Percentiles rank a stretch among this genome's conserved stretches.
These are phyloP conservation scores for Ganaspis brasiliensis DNA, from an alignment of 2,888 invertebrate species.

Conservation along the genomic window DNA sequence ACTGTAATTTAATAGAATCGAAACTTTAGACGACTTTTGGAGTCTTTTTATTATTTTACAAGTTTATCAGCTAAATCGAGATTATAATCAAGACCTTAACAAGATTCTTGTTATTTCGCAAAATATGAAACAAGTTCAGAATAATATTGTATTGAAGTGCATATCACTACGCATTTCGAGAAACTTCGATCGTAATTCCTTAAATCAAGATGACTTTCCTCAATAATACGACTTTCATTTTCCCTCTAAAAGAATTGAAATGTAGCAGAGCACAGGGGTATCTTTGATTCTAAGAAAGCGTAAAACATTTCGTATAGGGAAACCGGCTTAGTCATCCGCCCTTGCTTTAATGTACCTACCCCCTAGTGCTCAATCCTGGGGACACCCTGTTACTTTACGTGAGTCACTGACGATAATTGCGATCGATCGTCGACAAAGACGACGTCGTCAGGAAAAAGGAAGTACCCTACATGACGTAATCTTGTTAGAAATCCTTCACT, in stretches of 20 bases:
- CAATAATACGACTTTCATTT: background rate
- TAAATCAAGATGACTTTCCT: too few relatives aligned
- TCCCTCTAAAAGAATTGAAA: conserved; percentile 53
- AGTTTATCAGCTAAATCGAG: too few relatives aligned
- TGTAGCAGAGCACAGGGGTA: conserved; percentile 8
- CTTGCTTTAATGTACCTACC: conserved; percentile 56
- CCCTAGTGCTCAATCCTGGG: conserved; percentile 56
- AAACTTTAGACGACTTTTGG: too few relatives aligned
- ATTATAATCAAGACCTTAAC: too few relatives aligned
- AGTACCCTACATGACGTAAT: conserved; percentile 29
- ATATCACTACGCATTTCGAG: too few relatives aligned
- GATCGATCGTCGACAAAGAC: conserved; percentile 71
- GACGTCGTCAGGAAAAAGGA: conserved; percentile 47
- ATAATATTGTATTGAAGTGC: too few relatives aligned
- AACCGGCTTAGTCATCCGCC: conserved; percentile 65
- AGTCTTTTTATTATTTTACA: too few relatives aligned
- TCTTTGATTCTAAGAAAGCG: conserved; percentile 59
- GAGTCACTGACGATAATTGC: conserved; percentile 74
- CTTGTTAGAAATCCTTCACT: conserved; percentile 22
- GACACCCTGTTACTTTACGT: conserved; percentile 57
- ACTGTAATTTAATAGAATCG: too few relatives aligned
- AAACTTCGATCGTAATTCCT: too few relatives aligned
- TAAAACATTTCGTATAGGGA: conserved; percentile 60
- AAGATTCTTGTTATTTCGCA: too few relatives aligned
- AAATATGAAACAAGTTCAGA: too few relatives aligned